phyloP scores from a whole-genome alignment of 2,888 invertebrate species.

The Melanophora roralis region DNA sequence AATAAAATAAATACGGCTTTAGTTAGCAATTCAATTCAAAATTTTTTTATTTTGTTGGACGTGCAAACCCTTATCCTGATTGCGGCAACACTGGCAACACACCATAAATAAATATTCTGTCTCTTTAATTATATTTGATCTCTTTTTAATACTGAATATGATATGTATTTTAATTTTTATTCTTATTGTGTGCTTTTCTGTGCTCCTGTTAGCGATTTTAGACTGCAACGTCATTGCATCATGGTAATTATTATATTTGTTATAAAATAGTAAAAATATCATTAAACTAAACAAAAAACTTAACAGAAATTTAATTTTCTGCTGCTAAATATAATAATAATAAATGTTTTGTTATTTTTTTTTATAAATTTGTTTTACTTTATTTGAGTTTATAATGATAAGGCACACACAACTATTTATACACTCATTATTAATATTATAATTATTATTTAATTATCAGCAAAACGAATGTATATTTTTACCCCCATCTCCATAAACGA shows the following conservation, averaged over 20 bases:
- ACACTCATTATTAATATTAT: slow-evolving; percentile 27
- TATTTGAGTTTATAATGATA: slow-evolving; percentile 51
- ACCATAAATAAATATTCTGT: too few species aligned
- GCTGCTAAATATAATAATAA: too few species aligned
- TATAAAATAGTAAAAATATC: slow-evolving; percentile 31
- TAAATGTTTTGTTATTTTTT: slow-evolving; percentile 15
- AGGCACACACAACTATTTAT: background rate
- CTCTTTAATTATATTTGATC: too few species aligned
- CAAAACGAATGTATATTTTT: too few species aligned
- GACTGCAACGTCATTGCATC: slow-evolving; percentile 74
- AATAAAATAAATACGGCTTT: too few species aligned
- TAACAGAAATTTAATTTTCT: slow-evolving; percentile 25
- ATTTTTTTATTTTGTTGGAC: too few species aligned
- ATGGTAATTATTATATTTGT: slow-evolving; percentile 54
- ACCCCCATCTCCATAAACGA: too few species aligned
- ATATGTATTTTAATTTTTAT: too few species aligned
- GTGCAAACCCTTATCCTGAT: too few species aligned
- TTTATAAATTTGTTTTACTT: slow-evolving; percentile 35
- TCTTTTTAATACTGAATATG: too few species aligned
- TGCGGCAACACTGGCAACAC: too few species aligned
- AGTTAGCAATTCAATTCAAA: too few species aligned
- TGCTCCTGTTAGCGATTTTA: slow-evolving; percentile 71
- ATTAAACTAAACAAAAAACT: background rate
- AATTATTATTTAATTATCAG: slow-evolving; percentile 42
- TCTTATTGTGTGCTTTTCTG: slow-evolving; percentile 64